Evolutionary conservation across 2,113 vertebrate genomes (phyloP), one percentile per base, ranked within the genome.

Genomic region (Semnornis frantzii): DNA sequence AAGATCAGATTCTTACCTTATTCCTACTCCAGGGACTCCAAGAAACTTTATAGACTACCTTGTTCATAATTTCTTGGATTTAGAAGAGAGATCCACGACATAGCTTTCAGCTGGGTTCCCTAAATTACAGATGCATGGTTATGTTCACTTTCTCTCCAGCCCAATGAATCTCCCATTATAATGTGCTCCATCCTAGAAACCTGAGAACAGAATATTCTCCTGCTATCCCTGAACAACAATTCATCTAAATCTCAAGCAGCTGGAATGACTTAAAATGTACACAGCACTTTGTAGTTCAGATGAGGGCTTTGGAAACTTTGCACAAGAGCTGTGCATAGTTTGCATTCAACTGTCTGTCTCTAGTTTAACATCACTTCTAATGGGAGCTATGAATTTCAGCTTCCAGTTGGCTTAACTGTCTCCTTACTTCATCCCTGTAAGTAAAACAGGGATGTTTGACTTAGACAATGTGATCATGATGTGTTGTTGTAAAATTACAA

Each of bases 381-480:
- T 1, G 13, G 19, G 11, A 87, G 27, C 8, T 9, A 69, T 3
- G 15, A 92, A 44, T 62, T 86, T 71, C n/a, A 89, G 21, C 42
- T 89, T 89, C 1, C 4, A 16, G 9, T 5, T 76, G 19, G 7
- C n/a, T 80, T 68, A 69, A 8, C 46, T 71, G 31, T 6, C 3
- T 15, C 48, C 2, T 1, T 64, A 50, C 18, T 66, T 73, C 42
- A 88, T 37, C 8, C 55, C 17, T 57, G 31, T 0, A 1, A 55
- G 10, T 18, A 72, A 23, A 30, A 9, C 37, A 39, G 37, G 37
- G 37, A 39, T 39, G 37, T 39, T 39, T 39, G 9, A 39, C 37
- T 55, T 23, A 64, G 30, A 17, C 12, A 64, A 20, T 0, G 0
- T 27, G 8, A 15, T 15, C 5, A 4, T 37, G 39, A n/a, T 42